A percentile compares a stretch with the other conserved stretches of the same genome.
These are phyloP conservation scores for Caloenas nicobarica DNA, from an alignment of 2,113 vertebrate genomes.

Conservation along the genomic window DNA sequence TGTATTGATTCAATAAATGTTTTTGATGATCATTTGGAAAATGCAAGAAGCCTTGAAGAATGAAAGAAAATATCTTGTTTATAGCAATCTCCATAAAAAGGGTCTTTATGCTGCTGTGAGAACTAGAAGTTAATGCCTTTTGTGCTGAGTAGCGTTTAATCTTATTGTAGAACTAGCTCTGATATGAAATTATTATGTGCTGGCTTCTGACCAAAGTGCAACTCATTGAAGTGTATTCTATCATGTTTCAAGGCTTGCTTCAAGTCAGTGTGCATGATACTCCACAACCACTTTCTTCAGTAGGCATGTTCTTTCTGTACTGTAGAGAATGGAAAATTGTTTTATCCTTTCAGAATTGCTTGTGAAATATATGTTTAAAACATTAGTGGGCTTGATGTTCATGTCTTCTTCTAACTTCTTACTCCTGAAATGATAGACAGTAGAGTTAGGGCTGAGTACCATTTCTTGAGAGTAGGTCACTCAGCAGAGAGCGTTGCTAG, in stretches of 20 bases:
- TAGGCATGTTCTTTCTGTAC: background rate
- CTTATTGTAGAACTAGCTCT: background rate
- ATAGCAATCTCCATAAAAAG: conserved; percentile 1
- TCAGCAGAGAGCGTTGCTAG: background rate
- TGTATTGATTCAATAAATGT: background rate
- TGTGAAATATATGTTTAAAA: background rate
- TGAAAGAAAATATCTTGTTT: background rate
- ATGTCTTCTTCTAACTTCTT: background rate
- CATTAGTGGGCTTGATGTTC: background rate
- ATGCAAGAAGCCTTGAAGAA: background rate
- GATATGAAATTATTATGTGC: conserved; percentile 2
- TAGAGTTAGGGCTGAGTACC: background rate
- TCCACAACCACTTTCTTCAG: background rate
- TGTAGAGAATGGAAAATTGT: background rate
- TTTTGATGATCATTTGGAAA: background rate
- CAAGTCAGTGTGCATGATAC: background rate
- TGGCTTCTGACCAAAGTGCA: conserved; percentile 26
- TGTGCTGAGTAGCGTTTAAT: background rate
- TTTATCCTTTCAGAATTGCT: background rate
- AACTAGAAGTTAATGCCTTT: conserved; percentile 16
- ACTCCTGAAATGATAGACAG: background rate
- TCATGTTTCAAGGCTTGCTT: conserved; percentile 30
- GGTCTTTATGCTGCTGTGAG: conserved; percentile 6
- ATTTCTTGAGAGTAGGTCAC: background rate
- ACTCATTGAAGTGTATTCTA: background rate